phyloP scores from a whole-genome alignment of 2,797 vertebrate species.

The Odontamblyopus lacepedii region DNA sequence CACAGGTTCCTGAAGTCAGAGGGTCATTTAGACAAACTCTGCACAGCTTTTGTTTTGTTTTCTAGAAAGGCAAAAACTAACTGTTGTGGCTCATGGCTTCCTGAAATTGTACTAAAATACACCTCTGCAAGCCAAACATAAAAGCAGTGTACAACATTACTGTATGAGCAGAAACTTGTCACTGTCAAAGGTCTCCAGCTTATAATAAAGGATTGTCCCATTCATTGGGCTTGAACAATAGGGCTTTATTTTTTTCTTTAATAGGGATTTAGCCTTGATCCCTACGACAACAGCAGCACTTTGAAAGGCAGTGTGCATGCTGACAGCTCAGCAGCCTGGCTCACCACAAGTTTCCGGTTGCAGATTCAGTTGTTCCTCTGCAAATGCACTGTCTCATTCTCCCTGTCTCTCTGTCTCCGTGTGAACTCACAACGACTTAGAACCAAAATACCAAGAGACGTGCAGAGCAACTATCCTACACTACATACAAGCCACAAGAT shows the following conservation, averaged over 20 bases:
- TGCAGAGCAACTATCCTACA: too few relatives aligned
- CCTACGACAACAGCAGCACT: slow-evolving; percentile 32
- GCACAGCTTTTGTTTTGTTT: not conserved
- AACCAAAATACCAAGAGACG: not conserved
- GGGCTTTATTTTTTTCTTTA: slow-evolving; percentile 32
- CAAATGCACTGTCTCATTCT: not conserved
- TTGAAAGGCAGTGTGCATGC: slow-evolving; percentile 15
- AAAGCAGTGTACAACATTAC: not conserved
- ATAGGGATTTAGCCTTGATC: slow-evolving; percentile 50
- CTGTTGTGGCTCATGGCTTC: not conserved
- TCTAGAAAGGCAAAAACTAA: not conserved
- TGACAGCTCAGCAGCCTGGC: slow-evolving; percentile 48
- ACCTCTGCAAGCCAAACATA: not conserved
- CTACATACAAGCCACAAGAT: not conserved
- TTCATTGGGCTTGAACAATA: slow-evolving; percentile 25
- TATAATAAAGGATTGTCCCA: slow-evolving; percentile 15
- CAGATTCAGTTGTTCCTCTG: slow-evolving; percentile 6
- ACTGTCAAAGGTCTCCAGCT: not conserved
- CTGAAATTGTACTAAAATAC: not conserved
- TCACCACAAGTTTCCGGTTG: slow-evolving; percentile 58
- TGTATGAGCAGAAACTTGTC: not conserved
- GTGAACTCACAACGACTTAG: not conserved
- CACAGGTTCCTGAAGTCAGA: not conserved
- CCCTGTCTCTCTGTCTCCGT: not conserved
- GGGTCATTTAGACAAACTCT: not conserved